A percentile compares a stretch with the other conserved stretches of the same genome.
Evolutionary conservation across 2,888 invertebrate species (phyloP).

Genomic region (Lasius platythorax): DNA sequence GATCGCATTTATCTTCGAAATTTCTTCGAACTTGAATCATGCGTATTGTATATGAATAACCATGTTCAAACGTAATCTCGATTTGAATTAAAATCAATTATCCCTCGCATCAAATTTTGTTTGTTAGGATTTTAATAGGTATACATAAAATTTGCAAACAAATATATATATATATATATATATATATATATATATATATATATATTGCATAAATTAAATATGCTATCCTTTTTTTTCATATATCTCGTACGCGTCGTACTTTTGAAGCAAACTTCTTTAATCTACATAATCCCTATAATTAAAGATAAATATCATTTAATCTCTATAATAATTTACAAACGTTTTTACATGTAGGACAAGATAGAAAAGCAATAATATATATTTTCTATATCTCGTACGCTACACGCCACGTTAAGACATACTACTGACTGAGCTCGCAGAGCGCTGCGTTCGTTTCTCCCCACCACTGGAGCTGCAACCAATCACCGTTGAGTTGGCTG

Average conservation of each 20-base stretch:
- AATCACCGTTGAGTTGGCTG: background rate
- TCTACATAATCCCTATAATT: background rate
- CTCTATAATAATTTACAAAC: background rate
- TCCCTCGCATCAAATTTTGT: background rate
- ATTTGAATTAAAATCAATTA: constrained; percentile 15
- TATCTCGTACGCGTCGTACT: background rate
- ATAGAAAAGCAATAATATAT: background rate
- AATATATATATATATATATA: background rate
- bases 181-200: background rate
- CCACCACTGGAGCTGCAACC: background rate
- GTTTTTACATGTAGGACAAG: background rate
- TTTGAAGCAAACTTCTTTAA: background rate
- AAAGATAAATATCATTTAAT: too few relatives aligned
- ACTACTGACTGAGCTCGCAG: background rate
- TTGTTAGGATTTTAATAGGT: background rate
- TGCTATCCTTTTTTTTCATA: background rate
- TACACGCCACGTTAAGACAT: background rate
- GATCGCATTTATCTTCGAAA: background rate
- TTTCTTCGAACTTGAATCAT: background rate
- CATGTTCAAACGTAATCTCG: background rate
- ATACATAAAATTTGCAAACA: background rate
- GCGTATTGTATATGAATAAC: background rate
- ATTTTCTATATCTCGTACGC: background rate
- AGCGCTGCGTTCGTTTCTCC: background rate
- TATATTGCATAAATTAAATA: background rate